Conservation (phyloP, 2,888 invertebrate genomes). For the Caenorhabditis sp. region DNA sequence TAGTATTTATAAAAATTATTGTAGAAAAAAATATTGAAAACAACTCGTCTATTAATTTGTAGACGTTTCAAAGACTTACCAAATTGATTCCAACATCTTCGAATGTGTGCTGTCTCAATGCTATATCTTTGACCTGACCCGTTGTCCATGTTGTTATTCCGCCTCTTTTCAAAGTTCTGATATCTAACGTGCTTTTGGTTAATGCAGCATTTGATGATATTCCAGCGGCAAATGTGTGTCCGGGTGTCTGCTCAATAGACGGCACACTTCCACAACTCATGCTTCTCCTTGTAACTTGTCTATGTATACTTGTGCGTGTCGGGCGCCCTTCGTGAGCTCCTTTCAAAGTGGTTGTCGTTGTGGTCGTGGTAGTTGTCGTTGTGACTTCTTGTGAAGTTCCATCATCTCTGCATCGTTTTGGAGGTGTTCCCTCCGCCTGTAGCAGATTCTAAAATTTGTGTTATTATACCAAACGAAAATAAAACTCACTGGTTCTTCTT, state of each 20-base stretch:
- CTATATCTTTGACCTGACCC: slow-evolving; percentile 22
- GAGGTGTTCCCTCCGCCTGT: slow-evolving; percentile 32
- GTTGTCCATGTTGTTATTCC: slow-evolving; percentile 29
- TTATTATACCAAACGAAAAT: background rate
- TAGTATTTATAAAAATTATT: background rate
- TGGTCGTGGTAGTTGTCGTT: slow-evolving; percentile 38
- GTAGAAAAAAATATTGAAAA: background rate
- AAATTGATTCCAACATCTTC: slow-evolving; percentile 35
- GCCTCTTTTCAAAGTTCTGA: slow-evolving; percentile 27
- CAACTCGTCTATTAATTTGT: background rate
- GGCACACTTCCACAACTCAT: slow-evolving; percentile 31
- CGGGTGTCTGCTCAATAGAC: slow-evolving; percentile 18
- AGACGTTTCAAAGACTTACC: no score
- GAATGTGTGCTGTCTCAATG: slow-evolving; percentile 28
- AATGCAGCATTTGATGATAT: slow-evolving; percentile 9
- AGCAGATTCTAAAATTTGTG: slow-evolving; percentile 7
- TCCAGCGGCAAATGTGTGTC: slow-evolving; percentile 2
- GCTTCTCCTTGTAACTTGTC: slow-evolving; percentile 25
- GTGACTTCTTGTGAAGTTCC: slow-evolving; percentile 18
- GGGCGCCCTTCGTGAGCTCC: slow-evolving; percentile 4
- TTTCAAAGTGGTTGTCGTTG: slow-evolving; percentile 16
- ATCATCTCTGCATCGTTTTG: slow-evolving; percentile 33
- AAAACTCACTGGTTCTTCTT: slow-evolving; percentile 34
- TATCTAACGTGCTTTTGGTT: slow-evolving; percentile 34
- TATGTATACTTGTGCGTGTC: slow-evolving; percentile 6